These are phyloP conservation scores for Vesta saturnalis DNA, from an alignment of 2,888 invertebrate genomes.

Conservation along the genomic window DNA sequence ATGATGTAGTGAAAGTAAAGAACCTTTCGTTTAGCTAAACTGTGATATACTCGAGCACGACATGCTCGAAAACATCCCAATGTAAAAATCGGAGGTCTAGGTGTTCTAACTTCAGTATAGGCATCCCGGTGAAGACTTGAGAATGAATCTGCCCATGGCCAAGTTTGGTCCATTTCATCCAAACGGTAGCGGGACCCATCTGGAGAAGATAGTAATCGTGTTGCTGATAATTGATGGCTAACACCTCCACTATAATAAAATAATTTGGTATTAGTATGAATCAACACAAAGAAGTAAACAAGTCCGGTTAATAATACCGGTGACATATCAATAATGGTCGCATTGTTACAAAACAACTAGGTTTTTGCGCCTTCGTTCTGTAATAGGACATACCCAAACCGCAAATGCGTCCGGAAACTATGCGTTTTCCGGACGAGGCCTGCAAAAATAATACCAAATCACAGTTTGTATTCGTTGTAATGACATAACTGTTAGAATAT, in stretches of 20 bases:
- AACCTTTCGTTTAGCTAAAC: conserved; percentile 81
- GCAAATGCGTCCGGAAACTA: no score
- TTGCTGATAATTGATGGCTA: conserved; percentile 85
- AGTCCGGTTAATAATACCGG: no score
- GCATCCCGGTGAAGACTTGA: conserved; percentile 59
- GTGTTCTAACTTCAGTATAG: conserved; percentile 59
- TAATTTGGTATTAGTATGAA: background rate
- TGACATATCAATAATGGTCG: no score
- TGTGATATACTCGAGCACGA: conserved; percentile 78
- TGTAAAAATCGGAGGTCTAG: conserved; percentile 65
- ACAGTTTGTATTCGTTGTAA: no score
- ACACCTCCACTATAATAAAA: conserved; percentile 71
- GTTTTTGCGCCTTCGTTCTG: no score
- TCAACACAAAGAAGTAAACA: no score
- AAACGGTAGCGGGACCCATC: conserved; percentile 82
- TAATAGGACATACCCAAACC: no score
- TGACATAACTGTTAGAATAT: no score
- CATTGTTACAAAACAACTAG: no score
- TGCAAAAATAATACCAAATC: no score
- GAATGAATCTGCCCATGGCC: conserved; percentile 64
- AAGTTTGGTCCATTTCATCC: conserved; percentile 66
- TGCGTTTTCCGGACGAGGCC: no score
- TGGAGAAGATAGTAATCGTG: conserved; percentile 82
- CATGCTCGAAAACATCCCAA: conserved; percentile 84
- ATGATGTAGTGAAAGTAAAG: no score